phyloP scores from a whole-genome alignment of 2,113 vertebrate genomes.

The Sialia sialis region DNA sequence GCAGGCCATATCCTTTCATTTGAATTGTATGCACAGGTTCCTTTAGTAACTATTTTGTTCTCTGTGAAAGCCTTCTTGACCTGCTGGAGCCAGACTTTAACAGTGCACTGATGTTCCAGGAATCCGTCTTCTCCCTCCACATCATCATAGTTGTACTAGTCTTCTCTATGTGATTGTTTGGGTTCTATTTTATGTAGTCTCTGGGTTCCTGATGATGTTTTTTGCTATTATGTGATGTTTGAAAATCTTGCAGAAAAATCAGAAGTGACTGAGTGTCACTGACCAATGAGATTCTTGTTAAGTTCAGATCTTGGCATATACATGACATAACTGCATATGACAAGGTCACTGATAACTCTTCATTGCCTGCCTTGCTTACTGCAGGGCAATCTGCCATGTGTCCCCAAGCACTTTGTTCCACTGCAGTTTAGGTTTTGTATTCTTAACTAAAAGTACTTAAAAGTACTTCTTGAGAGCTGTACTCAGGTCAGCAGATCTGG shows the following conservation, averaged over 20 bases:
- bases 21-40: not conserved
- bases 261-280: not conserved
- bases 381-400: not conserved
- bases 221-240: not conserved
- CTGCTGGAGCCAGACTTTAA: not conserved
- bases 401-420: not conserved
- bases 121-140: not conserved
- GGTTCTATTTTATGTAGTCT: not conserved
- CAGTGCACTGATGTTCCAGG: not conserved
- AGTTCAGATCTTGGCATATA: not conserved
- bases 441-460: not conserved
- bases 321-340: not conserved
- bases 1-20: not conserved
- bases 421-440: not conserved
- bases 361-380: not conserved
- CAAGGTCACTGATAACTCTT: not conserved
- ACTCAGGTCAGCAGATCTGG: not conserved
- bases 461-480: not conserved
- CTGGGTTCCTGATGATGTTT: not conserved
- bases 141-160: not conserved
- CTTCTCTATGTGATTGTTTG: not conserved
- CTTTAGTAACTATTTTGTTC: not conserved
- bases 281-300: not conserved
- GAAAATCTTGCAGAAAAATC: not conserved
- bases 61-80: not conserved